Base-by-base conservation (phyloP, 1,140 invertebrate species). In the Diorhabda elongata region DNA sequence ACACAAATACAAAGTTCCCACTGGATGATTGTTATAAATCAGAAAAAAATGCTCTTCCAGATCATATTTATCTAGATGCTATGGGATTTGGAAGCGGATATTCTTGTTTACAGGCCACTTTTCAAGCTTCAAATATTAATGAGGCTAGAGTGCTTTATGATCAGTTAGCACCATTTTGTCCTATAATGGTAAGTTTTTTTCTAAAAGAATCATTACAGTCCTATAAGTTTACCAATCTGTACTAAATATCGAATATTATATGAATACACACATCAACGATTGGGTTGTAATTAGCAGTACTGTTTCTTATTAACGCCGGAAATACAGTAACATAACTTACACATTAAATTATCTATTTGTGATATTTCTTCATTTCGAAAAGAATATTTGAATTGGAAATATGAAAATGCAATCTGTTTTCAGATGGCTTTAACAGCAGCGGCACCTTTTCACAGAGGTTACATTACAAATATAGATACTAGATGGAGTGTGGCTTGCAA, bases 71-170 rank as follows among this genome's bases (percentile, higher is more conserved):
- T 76, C 91, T 99, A 90, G 98, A 99, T 82, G 93, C 96, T 1
- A 99, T 99, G 97, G 97, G 96, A 44, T 99, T 99, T 82, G 98
- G 98, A 57, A 99, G 99, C 98, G 97, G 98, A 45, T 97, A 94
- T 80, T 98, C 94, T 77, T 99, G 98, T 81, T 85, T 99, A 5
- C 98, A 99, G 82, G 84, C 97, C 42, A 97, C 95, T 45, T 97
- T 97, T 82, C 93, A 98, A 85, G 97, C 98, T 1, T 98, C 95
- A 81, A 98, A 98, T 80, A 97, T 99, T 57, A 86, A 87, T 60
- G 98, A 99, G 86, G 98, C 97, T 4, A 86, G 95, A 70, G 92
- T 91, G 43, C 85, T 99, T 0, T 99, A 99, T 80, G 98, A 99
- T 83, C 98, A 99, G 80, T 85, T 99, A 5, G 92, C 97, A 3